These are phyloP conservation scores for Spilarctia lutea DNA, from an alignment of 2,888 invertebrate genomes.

Conservation along the genomic window DNA sequence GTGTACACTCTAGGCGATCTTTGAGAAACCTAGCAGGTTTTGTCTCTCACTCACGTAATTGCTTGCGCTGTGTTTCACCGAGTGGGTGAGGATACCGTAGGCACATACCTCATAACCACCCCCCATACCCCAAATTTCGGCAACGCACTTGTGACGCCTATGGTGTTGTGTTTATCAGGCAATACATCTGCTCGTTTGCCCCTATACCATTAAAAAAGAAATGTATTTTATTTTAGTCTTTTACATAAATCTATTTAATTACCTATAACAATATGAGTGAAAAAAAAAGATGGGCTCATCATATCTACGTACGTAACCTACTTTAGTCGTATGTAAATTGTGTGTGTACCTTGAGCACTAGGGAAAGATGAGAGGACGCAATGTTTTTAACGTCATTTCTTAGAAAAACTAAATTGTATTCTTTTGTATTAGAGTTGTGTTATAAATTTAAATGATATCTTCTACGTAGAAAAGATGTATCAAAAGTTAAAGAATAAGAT, in stretches of 20 bases:
- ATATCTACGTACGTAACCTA: background rate
- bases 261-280: background rate
- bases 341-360: slow-evolving; percentile 1
- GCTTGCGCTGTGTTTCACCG: no score
- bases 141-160: no score
- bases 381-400: slow-evolving; percentile 11
- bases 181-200: no score
- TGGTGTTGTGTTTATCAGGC: no score
- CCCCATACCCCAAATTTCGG: no score
- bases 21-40: background rate
- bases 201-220: no score
- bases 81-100: no score
- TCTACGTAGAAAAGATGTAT: background rate
- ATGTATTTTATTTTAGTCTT: background rate
- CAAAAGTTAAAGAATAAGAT: background rate
- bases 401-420: slow-evolving; percentile 9
- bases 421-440: background rate
- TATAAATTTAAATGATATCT: slow-evolving; percentile 9
- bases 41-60: background rate
- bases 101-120: no score
- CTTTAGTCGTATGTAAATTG: background rate
- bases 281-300: background rate
- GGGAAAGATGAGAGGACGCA: slow-evolving; percentile 3
- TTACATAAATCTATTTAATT: background rate
- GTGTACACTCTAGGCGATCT: background rate